Base-by-base conservation (phyloP, 2,888 invertebrate genomes). In the Agrochola litura region DNA sequence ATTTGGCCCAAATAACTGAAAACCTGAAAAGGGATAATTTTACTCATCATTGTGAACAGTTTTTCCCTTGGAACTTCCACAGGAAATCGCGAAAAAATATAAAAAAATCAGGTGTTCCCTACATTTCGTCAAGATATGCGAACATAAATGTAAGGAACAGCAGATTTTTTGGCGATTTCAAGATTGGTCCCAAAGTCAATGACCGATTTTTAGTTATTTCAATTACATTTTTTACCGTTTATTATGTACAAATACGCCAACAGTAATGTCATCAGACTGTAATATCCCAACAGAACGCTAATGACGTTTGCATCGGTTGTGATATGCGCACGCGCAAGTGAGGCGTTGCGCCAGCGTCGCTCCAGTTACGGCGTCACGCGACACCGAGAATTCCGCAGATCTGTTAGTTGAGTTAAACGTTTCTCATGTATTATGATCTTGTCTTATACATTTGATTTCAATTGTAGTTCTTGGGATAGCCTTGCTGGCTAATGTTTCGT, bases 351-450 rank as follows among this genome's bases (percentile, higher is more conserved):
- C 76, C 77, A 73, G 87, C 70, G 74, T 60, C 78, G 86, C 86
- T 86, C 86, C 69, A 86, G 78, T 86, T 86, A 79, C 74, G 25
- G 79, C 73, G 58, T 46, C 56, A 86, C 85, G 85, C 86, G 80
- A 85, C 75, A 54, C n/a, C 68, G 61, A 65, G 65, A 73, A 82
- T 81, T 79, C 84, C 77, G 25, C 58, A 73, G 70, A 81, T 84
- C 70, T 86, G 70, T 77, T 76, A 61, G 81, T 76, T 37, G 52
- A 74, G 84, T 73, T 81, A 81, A 81, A 76, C 66, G 85, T 61
- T 52, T 43, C 54, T 61, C 22, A 64, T 71, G 16, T 43, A 49
- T 37, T 64, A 43, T 43, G 68, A 52, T 65, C 14, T 46, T 5
- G 14, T 58, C 4, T 58, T 10, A 37, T 37, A 37, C 37, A 30